Conservation (phyloP, 2,797 vertebrate species). For the Acomys russatus region DNA sequence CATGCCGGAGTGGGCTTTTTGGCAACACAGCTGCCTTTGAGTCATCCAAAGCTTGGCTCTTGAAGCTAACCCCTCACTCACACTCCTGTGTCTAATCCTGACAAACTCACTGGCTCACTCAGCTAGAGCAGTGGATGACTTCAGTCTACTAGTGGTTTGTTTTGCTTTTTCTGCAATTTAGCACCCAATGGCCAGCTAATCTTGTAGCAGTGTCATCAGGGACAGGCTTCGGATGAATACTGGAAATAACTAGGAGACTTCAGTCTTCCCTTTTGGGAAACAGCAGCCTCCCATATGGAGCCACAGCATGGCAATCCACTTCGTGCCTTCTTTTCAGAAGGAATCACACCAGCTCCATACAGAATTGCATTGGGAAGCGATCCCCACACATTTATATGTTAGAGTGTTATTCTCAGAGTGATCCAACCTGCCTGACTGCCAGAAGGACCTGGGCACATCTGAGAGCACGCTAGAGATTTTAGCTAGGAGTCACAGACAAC, state of each 20-base stretch:
- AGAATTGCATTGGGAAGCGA: conserved; percentile 61
- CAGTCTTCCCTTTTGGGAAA: conserved; percentile 25
- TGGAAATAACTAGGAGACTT: conserved; percentile 58
- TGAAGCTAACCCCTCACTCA: neutral
- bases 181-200: neutral
- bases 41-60: neutral
- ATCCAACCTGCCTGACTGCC: neutral
- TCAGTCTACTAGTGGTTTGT: neutral
- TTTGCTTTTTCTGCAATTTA: neutral
- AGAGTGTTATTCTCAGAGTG: neutral
- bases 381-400: neutral
- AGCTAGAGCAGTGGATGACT: neutral
- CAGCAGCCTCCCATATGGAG: conserved; percentile 28
- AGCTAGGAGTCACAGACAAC: conserved; percentile 41
- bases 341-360: conserved; percentile 59
- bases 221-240: neutral
- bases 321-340: conserved; percentile 68
- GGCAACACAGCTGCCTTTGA: neutral
- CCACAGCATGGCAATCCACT: conserved; percentile 58
- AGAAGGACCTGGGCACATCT: neutral
- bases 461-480: conserved; percentile 11
- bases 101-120: neutral
- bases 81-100: neutral
- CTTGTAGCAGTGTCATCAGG: neutral
- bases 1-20: neutral